Conservation (phyloP, 2,888 invertebrate species). For the Lasioglossum oenotherae region DNA sequence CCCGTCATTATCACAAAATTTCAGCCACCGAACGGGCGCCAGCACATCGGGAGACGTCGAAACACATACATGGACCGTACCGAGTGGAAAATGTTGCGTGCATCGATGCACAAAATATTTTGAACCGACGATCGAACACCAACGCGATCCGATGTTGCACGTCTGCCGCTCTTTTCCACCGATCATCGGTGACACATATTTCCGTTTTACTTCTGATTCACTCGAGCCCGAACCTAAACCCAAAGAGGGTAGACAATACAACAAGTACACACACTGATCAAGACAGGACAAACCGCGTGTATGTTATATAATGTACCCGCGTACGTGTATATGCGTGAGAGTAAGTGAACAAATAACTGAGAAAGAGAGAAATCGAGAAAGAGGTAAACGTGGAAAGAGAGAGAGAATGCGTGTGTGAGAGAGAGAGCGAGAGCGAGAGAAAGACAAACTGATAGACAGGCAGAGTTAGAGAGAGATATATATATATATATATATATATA, state of each 20-base stretch:
- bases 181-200: conserved; percentile 36
- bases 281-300: conserved; percentile 53
- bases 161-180: conserved; percentile 15
- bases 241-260: conserved; percentile 44
- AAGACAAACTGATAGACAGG: not conserved
- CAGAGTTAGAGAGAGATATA: too few species aligned
- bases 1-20: too few species aligned
- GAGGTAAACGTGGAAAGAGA: not conserved
- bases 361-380: conserved; percentile 25
- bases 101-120: conserved; percentile 30
- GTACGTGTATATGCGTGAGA: conserved; percentile 52
- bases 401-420: too few species aligned
- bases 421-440: not conserved
- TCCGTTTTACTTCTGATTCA: conserved; percentile 39
- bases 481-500: not conserved
- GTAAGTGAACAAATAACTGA: conserved; percentile 32
- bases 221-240: conserved; percentile 47
- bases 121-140: conserved; percentile 34
- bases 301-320: conserved; percentile 57
- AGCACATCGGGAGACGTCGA: not conserved
- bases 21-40: conserved; percentile 20
- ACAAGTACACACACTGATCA: conserved; percentile 47
- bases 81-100: conserved; percentile 10
- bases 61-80: conserved; percentile 13
- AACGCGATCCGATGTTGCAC: conserved; percentile 1